A percentile compares a stretch with the other conserved stretches of the same genome.
Evolutionary conservation across 2,113 vertebrate species (phyloP).

Genomic region (Sander lucioperca): DNA sequence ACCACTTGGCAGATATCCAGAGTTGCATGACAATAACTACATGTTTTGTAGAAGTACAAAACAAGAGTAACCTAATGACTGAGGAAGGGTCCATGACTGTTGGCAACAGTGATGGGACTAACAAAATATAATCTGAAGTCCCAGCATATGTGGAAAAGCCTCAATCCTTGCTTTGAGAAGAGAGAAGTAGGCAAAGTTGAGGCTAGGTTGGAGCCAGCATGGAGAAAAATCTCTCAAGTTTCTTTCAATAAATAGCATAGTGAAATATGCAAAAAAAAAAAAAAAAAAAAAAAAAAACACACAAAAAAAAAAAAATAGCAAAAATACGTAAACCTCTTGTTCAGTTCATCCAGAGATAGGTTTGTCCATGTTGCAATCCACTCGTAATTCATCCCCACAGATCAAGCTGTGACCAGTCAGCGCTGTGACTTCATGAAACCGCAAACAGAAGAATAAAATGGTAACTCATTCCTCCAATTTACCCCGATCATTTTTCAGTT

Average conservation of each 20-base stretch:
- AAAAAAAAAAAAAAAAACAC: background rate
- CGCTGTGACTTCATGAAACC: constrained; percentile 17
- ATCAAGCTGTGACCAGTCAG: constrained; percentile 24
- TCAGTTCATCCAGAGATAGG: constrained; percentile 59
- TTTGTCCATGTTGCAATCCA: constrained; percentile 66
- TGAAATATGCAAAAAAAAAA: constrained; percentile 72
- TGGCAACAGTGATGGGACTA: constrained; percentile 74
- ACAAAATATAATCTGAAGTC: constrained; percentile 66
- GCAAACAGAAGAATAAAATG: constrained; percentile 21
- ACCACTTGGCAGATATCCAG: constrained; percentile 60
- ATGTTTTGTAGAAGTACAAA: constrained; percentile 51
- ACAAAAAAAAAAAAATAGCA: background rate
- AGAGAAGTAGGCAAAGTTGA: constrained; percentile 72
- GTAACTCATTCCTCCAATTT: constrained; percentile 3
- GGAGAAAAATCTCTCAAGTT: constrained; percentile 82
- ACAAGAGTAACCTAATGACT: constrained; percentile 32
- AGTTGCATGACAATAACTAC: constrained; percentile 58
- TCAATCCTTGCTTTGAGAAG: constrained; percentile 70
- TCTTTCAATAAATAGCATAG: constrained; percentile 80
- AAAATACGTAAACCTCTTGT: constrained; percentile 68
- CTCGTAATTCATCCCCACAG: constrained; percentile 64
- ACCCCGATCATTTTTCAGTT: constrained; percentile 26
- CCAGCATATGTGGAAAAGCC: constrained; percentile 69
- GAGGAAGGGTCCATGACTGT: constrained; percentile 67
- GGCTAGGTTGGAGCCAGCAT: constrained; percentile 71